Base-by-base conservation (phyloP, 2,888 invertebrate species). In the Dryococelus australis region DNA sequence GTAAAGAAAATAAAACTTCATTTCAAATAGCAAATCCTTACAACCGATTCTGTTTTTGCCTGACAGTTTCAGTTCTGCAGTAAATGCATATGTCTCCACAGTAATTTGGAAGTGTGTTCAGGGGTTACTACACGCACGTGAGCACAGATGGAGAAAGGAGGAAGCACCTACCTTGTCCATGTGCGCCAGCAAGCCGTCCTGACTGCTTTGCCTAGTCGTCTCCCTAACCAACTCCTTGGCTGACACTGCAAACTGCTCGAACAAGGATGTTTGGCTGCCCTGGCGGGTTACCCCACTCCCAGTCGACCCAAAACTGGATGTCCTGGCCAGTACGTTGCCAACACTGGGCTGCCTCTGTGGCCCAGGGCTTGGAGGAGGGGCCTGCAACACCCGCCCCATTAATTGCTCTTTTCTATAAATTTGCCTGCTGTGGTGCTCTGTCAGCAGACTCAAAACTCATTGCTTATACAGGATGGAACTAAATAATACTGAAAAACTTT, bases 171-270 rank as follows among this genome's bases (percentile, higher is more conserved):
- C 97, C 95, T 98, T 98, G 91, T 98, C 98, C 95, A 98, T 97
- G 89, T 98, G 98, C 2, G 97, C 97, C 13, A 98, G 93, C 9
- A 97, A 91, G 43, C 97, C 97, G 92, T 98, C 98, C 92, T 98
- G 98, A 90, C 97, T 97, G 92, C 97, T 96, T 92, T 98, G 98
- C 2, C 97, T 93, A 0, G 97, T 97, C 0, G 97, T 97, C 91
- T 98, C 98, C 85, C 96, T 94, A 1, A 98, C 97, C 87, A 98
- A 92, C 90, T 98, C 98, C 92, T 98, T 97, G 20, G 98, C 98
- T 91, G 98, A 98, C 0, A 95, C 95, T 6, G 98, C 96, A 91
- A 98, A 96, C 91, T 97, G 97, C 92, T 98, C 98, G 90, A 98
- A 95, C 2, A 98, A 92, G 0, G 98, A 98, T 0, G 96, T 95